Evolutionary conservation across 2,113 vertebrate species (phyloP).

Genomic region (Paracanthobrama guichenoti): DNA sequence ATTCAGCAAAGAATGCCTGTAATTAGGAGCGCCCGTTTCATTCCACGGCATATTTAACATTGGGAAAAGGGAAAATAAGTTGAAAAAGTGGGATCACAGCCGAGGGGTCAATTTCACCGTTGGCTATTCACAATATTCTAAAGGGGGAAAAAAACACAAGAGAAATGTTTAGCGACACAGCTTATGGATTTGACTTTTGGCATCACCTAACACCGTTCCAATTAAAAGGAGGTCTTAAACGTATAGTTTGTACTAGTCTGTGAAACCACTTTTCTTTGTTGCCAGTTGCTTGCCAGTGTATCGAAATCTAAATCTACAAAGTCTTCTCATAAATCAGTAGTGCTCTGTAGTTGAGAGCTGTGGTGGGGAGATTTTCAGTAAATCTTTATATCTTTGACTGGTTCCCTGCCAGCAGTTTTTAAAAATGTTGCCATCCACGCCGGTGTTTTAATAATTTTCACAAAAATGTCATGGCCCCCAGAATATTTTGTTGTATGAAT

Average conservation of each 20-base stretch:
- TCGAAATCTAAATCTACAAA: neutral
- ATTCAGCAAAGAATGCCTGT: constrained; percentile 96
- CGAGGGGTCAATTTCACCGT: constrained; percentile 65
- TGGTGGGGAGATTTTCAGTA: neutral
- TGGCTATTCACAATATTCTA: constrained; percentile 44
- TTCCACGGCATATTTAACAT: constrained; percentile 85
- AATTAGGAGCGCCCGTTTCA: constrained; percentile 91
- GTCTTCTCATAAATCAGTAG: neutral
- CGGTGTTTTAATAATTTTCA: too few species aligned
- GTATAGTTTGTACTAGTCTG: neutral
- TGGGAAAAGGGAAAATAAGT: constrained; percentile 63
- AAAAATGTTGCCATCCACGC: too few species aligned
- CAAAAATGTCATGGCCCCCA: too few species aligned
- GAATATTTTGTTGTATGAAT: too few species aligned
- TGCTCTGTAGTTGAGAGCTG: neutral
- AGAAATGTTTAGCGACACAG: constrained; percentile 40
- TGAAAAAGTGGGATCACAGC: constrained; percentile 82
- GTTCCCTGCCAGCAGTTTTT: neutral
- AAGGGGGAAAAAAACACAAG: constrained; percentile 49
- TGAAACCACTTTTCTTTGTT: neutral
- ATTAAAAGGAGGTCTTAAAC: neutral
- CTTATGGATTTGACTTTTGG: constrained; percentile 50
- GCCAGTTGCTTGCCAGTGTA: neutral
- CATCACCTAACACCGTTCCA: neutral
- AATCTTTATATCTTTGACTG: neutral